Conservation (phyloP, 2,888 invertebrate genomes). For the Girardia tigrina region DNA sequence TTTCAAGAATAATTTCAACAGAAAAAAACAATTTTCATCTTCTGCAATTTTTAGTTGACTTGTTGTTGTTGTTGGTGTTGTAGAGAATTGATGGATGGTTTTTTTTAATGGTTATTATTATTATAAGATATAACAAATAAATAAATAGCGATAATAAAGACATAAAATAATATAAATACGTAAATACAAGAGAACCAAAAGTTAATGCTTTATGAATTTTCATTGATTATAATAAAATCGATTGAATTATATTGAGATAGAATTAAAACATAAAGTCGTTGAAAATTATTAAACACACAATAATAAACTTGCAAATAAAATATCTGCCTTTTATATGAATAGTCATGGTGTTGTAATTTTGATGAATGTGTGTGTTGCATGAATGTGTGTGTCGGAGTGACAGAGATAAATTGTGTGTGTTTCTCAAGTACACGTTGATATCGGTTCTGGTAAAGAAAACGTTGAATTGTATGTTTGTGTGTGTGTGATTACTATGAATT, state of each 20-base stretch:
- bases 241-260: conserved; percentile 21
- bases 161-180: no score
- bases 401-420: not conserved
- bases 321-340: not conserved
- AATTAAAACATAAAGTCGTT: no score
- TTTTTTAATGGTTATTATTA: no score
- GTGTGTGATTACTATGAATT: not conserved
- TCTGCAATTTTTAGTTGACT: no score
- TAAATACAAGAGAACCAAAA: not conserved
- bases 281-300: not conserved
- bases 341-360: not conserved
- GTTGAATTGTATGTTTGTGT: no score
- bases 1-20: no score
- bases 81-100: no score
- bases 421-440: not conserved
- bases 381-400: not conserved
- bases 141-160: no score
- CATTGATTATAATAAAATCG: conserved; percentile 23
- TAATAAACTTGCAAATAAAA: not conserved
- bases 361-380: not conserved
- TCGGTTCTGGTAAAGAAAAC: no score
- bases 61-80: no score
- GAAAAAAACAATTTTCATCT: no score
- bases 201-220: conserved; percentile 15
- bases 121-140: no score